Conservation (phyloP, 2,888 invertebrate genomes). For the Netelia melanura region DNA sequence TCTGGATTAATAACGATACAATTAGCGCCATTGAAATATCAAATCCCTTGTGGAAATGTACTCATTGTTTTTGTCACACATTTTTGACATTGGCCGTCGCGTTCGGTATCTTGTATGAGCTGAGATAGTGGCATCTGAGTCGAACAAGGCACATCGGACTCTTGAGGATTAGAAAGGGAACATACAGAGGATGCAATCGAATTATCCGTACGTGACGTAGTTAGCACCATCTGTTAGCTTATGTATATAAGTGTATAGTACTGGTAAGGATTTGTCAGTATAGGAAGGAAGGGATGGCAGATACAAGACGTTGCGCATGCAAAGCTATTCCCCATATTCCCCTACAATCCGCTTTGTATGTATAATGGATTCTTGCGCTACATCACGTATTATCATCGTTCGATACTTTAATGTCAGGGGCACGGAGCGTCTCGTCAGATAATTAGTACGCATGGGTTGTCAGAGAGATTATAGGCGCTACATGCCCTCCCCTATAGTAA, state of each 20-base stretch:
- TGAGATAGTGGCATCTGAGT: not conserved
- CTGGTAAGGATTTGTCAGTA: not conserved
- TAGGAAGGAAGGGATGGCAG: not conserved
- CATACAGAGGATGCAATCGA: not conserved
- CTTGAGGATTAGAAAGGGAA: not conserved
- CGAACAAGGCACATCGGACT: not conserved
- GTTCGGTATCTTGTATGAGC: not conserved
- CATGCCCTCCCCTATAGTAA: constrained; percentile 14
- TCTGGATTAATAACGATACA: too few relatives aligned
- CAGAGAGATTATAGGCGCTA: constrained; percentile 40
- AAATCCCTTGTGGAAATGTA: too few relatives aligned
- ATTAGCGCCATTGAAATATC: too few relatives aligned
- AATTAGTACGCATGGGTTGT: constrained; percentile 59
- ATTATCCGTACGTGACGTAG: not conserved
- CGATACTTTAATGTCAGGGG: constrained; percentile 64
- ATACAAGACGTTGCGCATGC: not conserved
- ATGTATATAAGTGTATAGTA: not conserved
- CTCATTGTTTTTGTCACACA: too few relatives aligned
- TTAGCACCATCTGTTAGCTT: not conserved
- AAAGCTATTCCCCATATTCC: not conserved
- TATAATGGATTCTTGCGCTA: constrained; percentile 22
- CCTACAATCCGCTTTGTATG: too few relatives aligned
- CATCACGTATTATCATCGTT: constrained; percentile 9
- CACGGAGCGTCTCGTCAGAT: constrained; percentile 58
- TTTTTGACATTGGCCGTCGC: too few relatives aligned